phyloP scores from a whole-genome alignment of 2,888 invertebrate species.

The Spilarctia lutea region DNA sequence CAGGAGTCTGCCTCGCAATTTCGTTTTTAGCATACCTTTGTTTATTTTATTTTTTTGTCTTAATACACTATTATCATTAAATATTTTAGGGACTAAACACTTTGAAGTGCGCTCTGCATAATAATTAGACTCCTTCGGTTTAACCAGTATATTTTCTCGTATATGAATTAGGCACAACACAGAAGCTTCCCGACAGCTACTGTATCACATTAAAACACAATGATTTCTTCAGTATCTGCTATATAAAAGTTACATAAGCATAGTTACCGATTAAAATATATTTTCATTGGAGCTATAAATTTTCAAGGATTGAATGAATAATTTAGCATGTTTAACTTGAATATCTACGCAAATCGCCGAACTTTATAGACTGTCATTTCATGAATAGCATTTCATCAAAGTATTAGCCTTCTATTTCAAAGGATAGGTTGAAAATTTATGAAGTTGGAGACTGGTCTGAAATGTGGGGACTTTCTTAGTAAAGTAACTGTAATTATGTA shows the following conservation, averaged over 20 bases:
- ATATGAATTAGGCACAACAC: neutral
- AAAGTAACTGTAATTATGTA: neutral
- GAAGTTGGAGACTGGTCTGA: neutral
- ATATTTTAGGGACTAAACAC: too few species aligned
- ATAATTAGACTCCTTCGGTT: too few species aligned
- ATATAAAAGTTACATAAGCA: neutral
- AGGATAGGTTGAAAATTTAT: neutral
- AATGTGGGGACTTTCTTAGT: neutral
- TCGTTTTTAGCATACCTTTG: too few species aligned
- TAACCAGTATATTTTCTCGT: too few species aligned
- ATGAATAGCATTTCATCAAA: slow-evolving; percentile 31
- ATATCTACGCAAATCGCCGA: slow-evolving; percentile 39
- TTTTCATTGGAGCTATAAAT: slow-evolving; percentile 43
- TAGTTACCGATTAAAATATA: slow-evolving; percentile 24
- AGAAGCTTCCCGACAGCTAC: neutral
- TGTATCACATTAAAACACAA: neutral
- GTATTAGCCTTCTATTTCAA: slow-evolving; percentile 16
- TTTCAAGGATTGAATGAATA: slow-evolving; percentile 44
- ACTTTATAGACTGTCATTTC: slow-evolving; percentile 35
- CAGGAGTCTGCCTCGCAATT: too few species aligned
- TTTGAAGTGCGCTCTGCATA: too few species aligned
- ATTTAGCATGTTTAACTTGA: slow-evolving; percentile 42
- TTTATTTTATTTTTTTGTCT: too few species aligned
- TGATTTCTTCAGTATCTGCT: neutral
- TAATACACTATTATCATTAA: too few species aligned